These are phyloP conservation scores for Alexandromys fortis DNA, from an alignment of 2,113 vertebrate genomes.

Conservation along the genomic window DNA sequence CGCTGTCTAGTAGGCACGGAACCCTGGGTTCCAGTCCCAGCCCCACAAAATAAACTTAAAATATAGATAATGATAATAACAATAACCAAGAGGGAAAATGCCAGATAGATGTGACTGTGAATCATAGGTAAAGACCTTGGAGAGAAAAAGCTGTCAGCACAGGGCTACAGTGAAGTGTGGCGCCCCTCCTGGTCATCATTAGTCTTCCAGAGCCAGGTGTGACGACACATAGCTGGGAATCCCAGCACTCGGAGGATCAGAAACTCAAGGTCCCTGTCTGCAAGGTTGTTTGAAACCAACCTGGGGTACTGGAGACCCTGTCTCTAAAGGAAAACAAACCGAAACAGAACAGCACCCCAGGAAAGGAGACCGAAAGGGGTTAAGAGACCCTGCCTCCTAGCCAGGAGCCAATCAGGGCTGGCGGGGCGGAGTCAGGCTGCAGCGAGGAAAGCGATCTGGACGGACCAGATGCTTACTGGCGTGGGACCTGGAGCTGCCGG, in stretches of 20 bases:
- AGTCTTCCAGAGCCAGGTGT: background rate
- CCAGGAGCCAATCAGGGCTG: conserved; percentile 61
- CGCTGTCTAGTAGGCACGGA: too few relatives aligned
- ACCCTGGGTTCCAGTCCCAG: background rate
- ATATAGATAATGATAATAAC: background rate
- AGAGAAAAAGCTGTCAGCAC: background rate
- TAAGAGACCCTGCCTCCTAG: conserved; percentile 73
- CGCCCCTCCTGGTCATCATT: background rate
- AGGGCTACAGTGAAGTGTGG: background rate
- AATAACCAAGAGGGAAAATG: background rate
- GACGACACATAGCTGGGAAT: background rate
- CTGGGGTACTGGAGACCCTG: background rate
- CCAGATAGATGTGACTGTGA: background rate
- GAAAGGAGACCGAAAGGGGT: conserved; percentile 65
- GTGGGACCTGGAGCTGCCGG: background rate
- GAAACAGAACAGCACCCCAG: background rate
- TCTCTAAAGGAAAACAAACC: background rate
- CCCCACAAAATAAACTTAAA: background rate
- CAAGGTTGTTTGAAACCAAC: too few relatives aligned
- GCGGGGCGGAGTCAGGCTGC: conserved; percentile 68
- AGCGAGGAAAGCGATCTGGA: background rate
- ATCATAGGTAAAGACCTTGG: background rate
- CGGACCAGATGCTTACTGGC: conserved; percentile 10
- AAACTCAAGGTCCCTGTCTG: background rate
- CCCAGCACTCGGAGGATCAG: background rate